Percentiles rank a stretch among this genome's conserved stretches.
phyloP scores from a whole-genome alignment of 2,113 vertebrate species.

The Corythornis madagascariensis region DNA sequence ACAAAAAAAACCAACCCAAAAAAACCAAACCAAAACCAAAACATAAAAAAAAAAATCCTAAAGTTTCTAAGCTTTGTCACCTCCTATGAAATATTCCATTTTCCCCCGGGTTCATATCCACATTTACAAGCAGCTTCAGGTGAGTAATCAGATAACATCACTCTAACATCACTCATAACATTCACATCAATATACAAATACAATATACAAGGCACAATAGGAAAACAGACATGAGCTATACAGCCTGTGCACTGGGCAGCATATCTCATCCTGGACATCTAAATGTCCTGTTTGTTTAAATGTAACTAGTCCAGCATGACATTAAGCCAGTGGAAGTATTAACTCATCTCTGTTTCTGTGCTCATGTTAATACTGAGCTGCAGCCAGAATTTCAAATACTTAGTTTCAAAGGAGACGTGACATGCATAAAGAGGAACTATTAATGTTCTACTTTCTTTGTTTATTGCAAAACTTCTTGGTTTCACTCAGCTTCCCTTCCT shows the following conservation, averaged over 20 bases:
- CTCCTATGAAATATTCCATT: background rate
- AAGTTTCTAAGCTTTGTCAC: background rate
- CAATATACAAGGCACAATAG: too few relatives aligned
- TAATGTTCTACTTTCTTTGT: background rate
- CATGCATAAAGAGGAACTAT: background rate
- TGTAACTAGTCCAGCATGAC: background rate
- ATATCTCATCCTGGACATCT: background rate
- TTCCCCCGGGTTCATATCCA: background rate
- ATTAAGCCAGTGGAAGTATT: background rate
- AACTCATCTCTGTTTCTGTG: background rate
- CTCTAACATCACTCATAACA: too few relatives aligned
- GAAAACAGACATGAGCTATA: background rate
- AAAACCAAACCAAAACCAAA: too few relatives aligned
- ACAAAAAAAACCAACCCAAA: too few relatives aligned
- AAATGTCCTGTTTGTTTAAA: background rate
- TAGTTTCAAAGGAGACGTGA: background rate
- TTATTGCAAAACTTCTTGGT: background rate
- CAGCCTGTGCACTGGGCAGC: background rate
- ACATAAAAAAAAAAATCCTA: too few relatives aligned
- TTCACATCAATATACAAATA: too few relatives aligned
- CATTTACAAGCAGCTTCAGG: background rate
- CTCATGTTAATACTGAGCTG: background rate
- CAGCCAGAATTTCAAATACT: background rate
- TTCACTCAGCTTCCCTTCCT: background rate
- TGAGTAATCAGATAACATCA: background rate